These are phyloP conservation scores for Aphelocoma californica DNA, from an alignment of 2,797 vertebrate genomes.

Conservation along the genomic window DNA sequence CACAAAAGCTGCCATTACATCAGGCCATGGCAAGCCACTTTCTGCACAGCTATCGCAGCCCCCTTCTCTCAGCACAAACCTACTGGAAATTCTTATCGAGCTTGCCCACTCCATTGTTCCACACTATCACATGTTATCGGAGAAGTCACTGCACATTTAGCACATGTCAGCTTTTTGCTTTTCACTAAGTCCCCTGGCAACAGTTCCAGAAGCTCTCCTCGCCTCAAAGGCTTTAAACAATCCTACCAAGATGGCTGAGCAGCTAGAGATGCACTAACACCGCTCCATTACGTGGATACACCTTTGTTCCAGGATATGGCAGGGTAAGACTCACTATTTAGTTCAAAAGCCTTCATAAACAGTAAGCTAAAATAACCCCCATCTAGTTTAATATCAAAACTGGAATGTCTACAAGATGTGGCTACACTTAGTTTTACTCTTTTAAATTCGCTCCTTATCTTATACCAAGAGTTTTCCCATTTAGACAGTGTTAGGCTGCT, in stretches of 20 bases:
- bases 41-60: background rate
- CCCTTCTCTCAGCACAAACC: background rate
- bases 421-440: background rate
- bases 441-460: background rate
- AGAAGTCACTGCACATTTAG: background rate
- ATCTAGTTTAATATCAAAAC: background rate
- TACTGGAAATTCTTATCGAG: conserved; percentile 40
- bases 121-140: background rate
- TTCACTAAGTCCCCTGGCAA: background rate
- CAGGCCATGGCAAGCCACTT: background rate
- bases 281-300: background rate
- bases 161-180: background rate
- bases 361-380: background rate
- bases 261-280: background rate
- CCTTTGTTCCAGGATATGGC: background rate
- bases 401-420: conserved; percentile 8
- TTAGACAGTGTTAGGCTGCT: conserved; percentile 12
- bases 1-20: background rate
- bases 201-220: background rate
- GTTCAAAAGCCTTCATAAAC: background rate
- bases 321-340: background rate
- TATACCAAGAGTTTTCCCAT: conserved; percentile 15
- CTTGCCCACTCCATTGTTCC: conserved; percentile 42
- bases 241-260: conserved; percentile 20
- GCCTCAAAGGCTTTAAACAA: conserved; percentile 15